Evolutionary conservation across 2,797 vertebrate species (phyloP).

Genomic region (Bradypodion pumilum): DNA sequence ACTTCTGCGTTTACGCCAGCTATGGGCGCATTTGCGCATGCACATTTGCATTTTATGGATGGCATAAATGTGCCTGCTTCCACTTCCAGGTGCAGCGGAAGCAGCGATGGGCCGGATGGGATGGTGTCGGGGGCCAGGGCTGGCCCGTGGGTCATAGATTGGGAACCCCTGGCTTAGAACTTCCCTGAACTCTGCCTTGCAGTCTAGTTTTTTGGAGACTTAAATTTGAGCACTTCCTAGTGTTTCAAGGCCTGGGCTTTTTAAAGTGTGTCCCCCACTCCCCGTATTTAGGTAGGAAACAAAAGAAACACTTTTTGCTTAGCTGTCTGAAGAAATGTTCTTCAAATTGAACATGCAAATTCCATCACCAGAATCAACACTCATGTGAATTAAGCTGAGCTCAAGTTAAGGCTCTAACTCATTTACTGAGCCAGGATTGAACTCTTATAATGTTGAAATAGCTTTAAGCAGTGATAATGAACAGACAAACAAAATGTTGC

Average conservation of each 20-base stretch:
- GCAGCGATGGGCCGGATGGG: too few relatives aligned
- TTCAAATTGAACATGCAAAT: background rate
- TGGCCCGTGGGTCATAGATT: too few relatives aligned
- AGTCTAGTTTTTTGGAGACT: too few relatives aligned
- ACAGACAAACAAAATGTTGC: background rate
- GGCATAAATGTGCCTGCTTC: too few relatives aligned
- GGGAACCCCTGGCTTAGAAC: background rate
- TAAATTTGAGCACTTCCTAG: background rate
- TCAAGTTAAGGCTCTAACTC: background rate
- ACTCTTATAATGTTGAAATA: background rate
- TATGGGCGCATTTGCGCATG: too few relatives aligned
- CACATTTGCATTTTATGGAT: too few relatives aligned
- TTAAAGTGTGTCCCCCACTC: background rate
- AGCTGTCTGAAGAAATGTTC: background rate
- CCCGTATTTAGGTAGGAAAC: too few relatives aligned
- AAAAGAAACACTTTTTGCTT: background rate
- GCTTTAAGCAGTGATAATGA: background rate
- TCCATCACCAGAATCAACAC: background rate
- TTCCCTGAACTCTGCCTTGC: background rate
- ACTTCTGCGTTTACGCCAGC: too few relatives aligned
- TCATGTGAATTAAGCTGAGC: background rate
- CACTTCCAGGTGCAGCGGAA: too few relatives aligned
- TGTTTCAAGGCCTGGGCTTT: background rate
- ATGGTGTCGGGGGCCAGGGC: too few relatives aligned
- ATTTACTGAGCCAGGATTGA: background rate